Base-by-base conservation (phyloP, 2,113 vertebrate genomes). In the Centrocercus urophasianus region DNA sequence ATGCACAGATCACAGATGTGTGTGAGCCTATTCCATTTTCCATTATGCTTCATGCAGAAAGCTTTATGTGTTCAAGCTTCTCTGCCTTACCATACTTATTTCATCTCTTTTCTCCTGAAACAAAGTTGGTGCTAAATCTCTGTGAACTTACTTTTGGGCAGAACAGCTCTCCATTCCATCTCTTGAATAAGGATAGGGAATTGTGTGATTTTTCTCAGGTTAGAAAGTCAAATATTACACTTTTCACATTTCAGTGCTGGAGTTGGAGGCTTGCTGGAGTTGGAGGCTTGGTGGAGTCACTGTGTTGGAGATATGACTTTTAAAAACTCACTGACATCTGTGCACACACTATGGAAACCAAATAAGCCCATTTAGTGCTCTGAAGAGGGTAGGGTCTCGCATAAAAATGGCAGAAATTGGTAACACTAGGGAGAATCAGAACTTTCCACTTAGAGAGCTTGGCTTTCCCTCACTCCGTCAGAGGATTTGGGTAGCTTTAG, bases 1-100 rank as follows among this genome's bases (percentile, higher is more conserved):
- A 72, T 32, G 45, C 42, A 24, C 25, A 16, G 11, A 19, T 43
- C 24, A 65, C 16, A 34, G 21, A 34, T 59, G 27, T 38, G 42
- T 11, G 1, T 10, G 34, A 72, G 25, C 48, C 52, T 60, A 12
- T 56, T 42, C 43, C 50, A 32, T 18, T 57, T 24, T 32, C 66
- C 30, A 0, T 61, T 34, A 11, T 2, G n/a, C 28, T 28, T 4
- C 1, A 4, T 36, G n/a, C 43, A 79, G 27, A 67, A 57, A 43
- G 24, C 25, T 32, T 48, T 38, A 8, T 32, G 30, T 57, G 20
- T 57, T 56, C 63, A n/a, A 2, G 6, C 3, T 67, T 38, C 76
- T 80, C 69, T 21, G 21, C 1, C n/a, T 87, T 3, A 1, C 12
- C 64, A 18, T 11, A 74, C 10, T 57, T 56, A 40, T 22, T 50